These are phyloP conservation scores for Thymelicus sylvestris DNA, from an alignment of 2,888 invertebrate species.

Conservation along the genomic window DNA sequence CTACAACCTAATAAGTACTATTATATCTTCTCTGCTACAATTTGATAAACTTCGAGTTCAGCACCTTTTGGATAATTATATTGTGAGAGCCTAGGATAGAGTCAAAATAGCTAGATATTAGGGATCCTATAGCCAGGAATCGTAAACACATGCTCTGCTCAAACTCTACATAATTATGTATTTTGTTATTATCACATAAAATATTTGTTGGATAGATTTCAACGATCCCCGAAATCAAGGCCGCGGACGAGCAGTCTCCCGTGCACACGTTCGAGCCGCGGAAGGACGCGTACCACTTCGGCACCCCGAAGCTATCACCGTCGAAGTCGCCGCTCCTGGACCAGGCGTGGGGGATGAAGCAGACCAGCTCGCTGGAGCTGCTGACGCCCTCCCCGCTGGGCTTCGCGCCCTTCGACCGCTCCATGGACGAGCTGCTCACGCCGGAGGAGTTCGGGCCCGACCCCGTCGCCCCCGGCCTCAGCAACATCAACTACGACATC, in stretches of 20 bases:
- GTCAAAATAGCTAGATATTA: no score
- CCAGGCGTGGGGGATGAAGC: conserved; percentile 68
- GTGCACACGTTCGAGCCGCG: conserved; percentile 29
- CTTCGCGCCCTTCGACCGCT: conserved; percentile 83
- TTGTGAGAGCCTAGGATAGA: no score
- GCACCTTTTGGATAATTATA: no score
- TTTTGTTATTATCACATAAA: no score
- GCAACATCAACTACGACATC: conserved; percentile 90
- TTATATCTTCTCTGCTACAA: no score
- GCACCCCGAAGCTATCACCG: conserved; percentile 64
- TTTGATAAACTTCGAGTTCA: no score
- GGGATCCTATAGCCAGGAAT: no score
- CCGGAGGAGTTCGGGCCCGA: conserved; percentile 85
- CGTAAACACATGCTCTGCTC: no score
- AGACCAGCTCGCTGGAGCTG: conserved; percentile 77
- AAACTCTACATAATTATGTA: no score
- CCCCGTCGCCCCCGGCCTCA: conserved; percentile 84
- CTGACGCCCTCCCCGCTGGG: conserved; percentile 85
- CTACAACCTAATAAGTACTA: no score
- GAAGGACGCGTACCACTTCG: conserved; percentile 49
- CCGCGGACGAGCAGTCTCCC: not conserved
- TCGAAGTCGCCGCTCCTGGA: conserved; percentile 61
- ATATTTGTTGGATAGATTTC: not conserved
- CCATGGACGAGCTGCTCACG: conserved; percentile 84
- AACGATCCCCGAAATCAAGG: conserved; percentile 15